Evolutionary conservation across 2,797 vertebrate species (phyloP), one percentile per base, ranked within the genome.

Genomic region (Ispidina lecontei): DNA sequence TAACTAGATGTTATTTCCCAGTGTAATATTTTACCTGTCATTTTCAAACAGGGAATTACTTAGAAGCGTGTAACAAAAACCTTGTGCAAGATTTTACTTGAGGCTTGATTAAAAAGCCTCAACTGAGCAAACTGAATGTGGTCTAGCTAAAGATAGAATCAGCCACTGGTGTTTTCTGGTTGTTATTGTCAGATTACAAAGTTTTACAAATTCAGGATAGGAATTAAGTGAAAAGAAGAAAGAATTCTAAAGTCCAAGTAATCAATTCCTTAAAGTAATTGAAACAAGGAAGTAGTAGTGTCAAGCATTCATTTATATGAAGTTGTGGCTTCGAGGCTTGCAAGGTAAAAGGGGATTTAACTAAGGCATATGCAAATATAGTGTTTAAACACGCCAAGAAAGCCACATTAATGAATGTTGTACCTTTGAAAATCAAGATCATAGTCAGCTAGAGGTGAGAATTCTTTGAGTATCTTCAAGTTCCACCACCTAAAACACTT

Each of bases 351-450:
- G 60, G 58, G 75, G 58, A 72, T 88, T 95, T 95, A 90, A 80
- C 41, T 55, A 56, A 94, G 93, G n/a, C 35, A 80, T 89, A 85
- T 87, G 82, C 72, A 80, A 95, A 95, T 87, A 75, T 73, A 94
- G 54, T 79, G n/a, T 88, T 97, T 96, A 75, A 96, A 91, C 91
- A 90, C 56, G 72, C 81, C 49, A 72, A 91, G 87, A 95, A 81
- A 14, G 10, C 94, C 86, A 71, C 64, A 75, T 54, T 82, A 95
- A 95, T 92, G 96, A 93, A 95, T 56, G 26, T 77, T 96, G 84
- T 91, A 91, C 33, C 86, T 92, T 85, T 96, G 91, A 96, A 96
- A 94, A 96, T 93, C 91, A 95, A 94, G 83, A 89, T 95, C 76
- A 51, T 37, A 88, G 65, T 58, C 31, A 70, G 37, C 39, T 49